Conservation (phyloP, 92 coral and sea anemone species). For the Nematostella vectensis region DNA sequence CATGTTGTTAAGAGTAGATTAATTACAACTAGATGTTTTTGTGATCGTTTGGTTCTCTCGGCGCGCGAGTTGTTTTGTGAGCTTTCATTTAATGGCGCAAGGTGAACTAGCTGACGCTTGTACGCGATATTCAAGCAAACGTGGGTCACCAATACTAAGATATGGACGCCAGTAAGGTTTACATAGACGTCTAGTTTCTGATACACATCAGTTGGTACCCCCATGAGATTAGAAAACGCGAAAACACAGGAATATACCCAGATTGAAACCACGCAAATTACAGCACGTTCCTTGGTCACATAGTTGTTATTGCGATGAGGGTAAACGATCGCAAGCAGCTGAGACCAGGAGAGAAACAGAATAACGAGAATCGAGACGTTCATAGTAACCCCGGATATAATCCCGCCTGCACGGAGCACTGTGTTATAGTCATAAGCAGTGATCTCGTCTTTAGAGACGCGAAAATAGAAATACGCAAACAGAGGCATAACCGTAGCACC, state of each 20-base stretch:
- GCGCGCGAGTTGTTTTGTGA: background rate
- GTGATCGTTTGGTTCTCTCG: constrained; percentile 18
- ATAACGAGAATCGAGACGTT: constrained; percentile 55
- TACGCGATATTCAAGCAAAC: constrained; percentile 42
- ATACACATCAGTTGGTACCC: constrained; percentile 37
- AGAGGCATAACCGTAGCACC: constrained; percentile 44
- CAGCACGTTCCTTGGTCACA: constrained; percentile 28
- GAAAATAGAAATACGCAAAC: constrained; percentile 41
- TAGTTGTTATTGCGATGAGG: constrained; percentile 52
- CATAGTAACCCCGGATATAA: constrained; percentile 60
- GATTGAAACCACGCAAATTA: constrained; percentile 20
- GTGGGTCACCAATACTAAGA: constrained; percentile 47
- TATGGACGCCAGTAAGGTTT: constrained; percentile 35
- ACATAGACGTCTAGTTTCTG: constrained; percentile 50
- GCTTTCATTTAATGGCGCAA: constrained; percentile 12
- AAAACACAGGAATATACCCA: constrained; percentile 46
- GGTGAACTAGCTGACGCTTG: constrained; percentile 31
- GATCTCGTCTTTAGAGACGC: constrained; percentile 20
- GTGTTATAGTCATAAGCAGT: constrained; percentile 22
- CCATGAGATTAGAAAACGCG: constrained; percentile 35
- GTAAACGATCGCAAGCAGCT: constrained; percentile 46
- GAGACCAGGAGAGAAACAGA: constrained; percentile 62
- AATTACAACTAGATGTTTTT: constrained; percentile 39
- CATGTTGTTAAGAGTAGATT: constrained; percentile 45
- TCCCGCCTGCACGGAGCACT: constrained; percentile 29